Conservation (phyloP, 2,113 vertebrate genomes). For the Gymnocephalus cernua region DNA sequence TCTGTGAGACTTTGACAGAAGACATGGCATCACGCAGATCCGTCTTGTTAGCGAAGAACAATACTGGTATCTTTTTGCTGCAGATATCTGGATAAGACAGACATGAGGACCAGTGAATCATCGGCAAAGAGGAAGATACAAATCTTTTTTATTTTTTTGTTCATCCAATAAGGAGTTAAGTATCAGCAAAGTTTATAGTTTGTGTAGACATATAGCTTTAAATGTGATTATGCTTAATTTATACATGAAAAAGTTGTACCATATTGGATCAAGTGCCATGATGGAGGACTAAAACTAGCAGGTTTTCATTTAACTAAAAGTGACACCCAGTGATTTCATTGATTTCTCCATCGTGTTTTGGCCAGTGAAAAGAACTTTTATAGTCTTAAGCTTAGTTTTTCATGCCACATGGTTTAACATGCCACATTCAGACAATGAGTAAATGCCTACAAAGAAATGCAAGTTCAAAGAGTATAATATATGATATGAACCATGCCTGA, state of each 20-base stretch:
- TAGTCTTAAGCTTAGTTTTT: no score
- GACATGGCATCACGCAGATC: slow-evolving; percentile 95
- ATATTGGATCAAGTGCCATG: neutral
- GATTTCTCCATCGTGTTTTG: neutral
- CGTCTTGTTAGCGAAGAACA: slow-evolving; percentile 99
- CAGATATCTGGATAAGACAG: slow-evolving; percentile 87
- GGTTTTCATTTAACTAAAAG: neutral
- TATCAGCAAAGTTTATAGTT: neutral
- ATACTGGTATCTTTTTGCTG: slow-evolving; percentile 91
- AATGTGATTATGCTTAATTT: neutral
- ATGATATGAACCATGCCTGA: neutral
- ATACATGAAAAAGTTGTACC: no score
- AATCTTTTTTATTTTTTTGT: neutral
- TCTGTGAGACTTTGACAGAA: slow-evolving; percentile 94
- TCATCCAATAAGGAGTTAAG: neutral
- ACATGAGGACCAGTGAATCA: neutral
- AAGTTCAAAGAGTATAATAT: no score
- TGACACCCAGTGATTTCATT: neutral
- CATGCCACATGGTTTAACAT: neutral
- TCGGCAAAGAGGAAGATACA: neutral
- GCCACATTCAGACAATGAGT: neutral
- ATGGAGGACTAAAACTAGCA: neutral
- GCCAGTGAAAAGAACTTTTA: neutral
- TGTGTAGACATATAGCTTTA: neutral
- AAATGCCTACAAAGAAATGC: neutral